These are phyloP conservation scores for Pyrrhosoma nymphula DNA, from an alignment of 2,888 invertebrate species.

Conservation along the genomic window DNA sequence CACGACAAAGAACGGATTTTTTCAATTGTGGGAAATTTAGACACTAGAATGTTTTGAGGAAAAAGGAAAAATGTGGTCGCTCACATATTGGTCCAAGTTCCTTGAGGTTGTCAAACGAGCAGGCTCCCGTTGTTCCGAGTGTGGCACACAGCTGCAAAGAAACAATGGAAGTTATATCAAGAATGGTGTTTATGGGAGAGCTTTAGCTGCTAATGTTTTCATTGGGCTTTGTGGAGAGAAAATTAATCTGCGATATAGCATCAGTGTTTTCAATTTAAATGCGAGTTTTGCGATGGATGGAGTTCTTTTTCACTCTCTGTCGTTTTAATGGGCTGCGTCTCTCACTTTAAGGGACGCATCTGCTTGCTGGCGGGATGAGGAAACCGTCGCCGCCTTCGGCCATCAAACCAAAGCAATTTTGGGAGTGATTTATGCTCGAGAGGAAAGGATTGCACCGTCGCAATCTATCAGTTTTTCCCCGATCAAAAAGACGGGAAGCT, in stretches of 20 bases:
- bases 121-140: constrained; percentile 97
- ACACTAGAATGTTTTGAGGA: background rate
- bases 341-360: background rate
- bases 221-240: background rate
- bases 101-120: constrained; percentile 95
- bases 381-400: background rate
- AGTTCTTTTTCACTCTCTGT: background rate
- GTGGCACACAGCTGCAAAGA: constrained; percentile 92
- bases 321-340: background rate
- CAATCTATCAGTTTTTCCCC: background rate
- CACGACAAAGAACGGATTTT: too few relatives aligned
- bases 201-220: background rate
- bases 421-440: background rate
- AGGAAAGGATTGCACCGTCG: background rate
- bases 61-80: constrained; percentile 72
- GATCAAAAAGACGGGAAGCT: background rate
- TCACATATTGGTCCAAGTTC: constrained; percentile 83
- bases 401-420: background rate
- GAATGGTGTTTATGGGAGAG: background rate
- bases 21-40: too few relatives aligned
- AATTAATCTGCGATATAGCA: background rate
- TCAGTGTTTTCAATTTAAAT: constrained; percentile 25
- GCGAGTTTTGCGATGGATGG: background rate
- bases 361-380: background rate
- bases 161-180: background rate